Evolutionary conservation across 2,888 invertebrate genomes (phyloP).

Genomic region (Meiosimyza platycephala): DNA sequence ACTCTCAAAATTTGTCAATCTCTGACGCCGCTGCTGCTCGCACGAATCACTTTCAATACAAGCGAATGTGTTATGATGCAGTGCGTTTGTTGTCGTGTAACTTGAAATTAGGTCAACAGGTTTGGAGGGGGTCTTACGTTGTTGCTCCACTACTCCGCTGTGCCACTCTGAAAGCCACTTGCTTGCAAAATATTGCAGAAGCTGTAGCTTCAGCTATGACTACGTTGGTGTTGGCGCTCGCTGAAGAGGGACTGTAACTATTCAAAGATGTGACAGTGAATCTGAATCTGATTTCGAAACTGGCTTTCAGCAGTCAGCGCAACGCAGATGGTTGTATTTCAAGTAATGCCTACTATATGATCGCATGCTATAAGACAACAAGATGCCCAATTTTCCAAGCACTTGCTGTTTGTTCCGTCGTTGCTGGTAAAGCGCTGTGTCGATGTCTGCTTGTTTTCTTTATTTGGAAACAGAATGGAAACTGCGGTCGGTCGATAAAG

Average conservation of each 20-base stretch:
- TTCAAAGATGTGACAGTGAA: constrained; percentile 14
- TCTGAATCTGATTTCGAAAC: constrained; percentile 11
- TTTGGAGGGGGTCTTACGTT: constrained; percentile 61
- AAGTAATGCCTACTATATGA: no score
- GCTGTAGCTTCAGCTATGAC: not conserved
- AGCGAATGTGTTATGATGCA: constrained; percentile 27
- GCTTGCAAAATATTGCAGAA: constrained; percentile 14
- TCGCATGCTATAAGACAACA: not conserved
- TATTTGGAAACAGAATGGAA: no score
- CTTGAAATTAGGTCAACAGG: constrained; percentile 68
- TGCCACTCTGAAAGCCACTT: not conserved
- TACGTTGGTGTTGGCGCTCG: not conserved
- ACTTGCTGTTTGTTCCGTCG: no score
- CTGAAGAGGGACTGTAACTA: not conserved
- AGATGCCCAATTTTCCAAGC: no score
- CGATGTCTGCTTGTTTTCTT: no score
- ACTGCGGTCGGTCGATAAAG: constrained; percentile 10
- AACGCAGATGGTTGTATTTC: constrained; percentile 6
- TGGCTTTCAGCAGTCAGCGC: not conserved
- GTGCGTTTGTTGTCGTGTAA: constrained; percentile 44
- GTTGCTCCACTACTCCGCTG: constrained; percentile 35
- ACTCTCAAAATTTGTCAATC: no score
- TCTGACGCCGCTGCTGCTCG: constrained; percentile 7
- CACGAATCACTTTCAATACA: constrained; percentile 29
- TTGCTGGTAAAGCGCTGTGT: no score